phyloP scores from a whole-genome alignment of 2,797 vertebrate genomes.

The Hippocampus kuda region DNA sequence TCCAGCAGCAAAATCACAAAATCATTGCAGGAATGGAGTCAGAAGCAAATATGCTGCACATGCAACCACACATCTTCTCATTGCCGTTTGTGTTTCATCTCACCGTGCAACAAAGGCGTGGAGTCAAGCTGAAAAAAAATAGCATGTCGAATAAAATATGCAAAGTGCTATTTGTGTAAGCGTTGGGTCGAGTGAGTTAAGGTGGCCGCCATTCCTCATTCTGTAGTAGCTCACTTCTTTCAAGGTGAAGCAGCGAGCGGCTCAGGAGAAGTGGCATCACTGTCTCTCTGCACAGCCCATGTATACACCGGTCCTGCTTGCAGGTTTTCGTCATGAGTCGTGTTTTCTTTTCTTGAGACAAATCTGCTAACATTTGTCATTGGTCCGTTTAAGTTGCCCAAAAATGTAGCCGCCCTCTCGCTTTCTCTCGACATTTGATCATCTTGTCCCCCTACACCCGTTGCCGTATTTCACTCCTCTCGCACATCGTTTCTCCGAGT shows the following conservation, averaged over 20 bases:
- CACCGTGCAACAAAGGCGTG: not conserved
- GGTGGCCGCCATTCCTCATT: constrained; percentile 7
- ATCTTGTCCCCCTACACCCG: constrained; percentile 1
- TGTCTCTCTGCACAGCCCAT: constrained; percentile 34
- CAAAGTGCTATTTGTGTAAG: constrained; percentile 8
- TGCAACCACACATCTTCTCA: not conserved
- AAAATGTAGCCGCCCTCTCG: not conserved
- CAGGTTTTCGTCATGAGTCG: constrained; percentile 30
- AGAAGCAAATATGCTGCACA: not conserved
- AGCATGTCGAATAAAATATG: constrained; percentile 3
- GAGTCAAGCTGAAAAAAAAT: not conserved
- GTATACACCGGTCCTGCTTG: constrained; percentile 36
- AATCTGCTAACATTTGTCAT: constrained; percentile 7
- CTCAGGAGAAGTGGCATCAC: constrained; percentile 36
- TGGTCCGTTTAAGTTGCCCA: constrained; percentile 7
- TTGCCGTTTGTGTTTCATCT: not conserved
- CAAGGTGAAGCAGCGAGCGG: constrained; percentile 13
- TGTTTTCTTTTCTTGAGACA: constrained; percentile 21
- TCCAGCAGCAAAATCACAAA: not conserved
- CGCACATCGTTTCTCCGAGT: constrained; percentile 16
- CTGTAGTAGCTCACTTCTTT: constrained; percentile 18
- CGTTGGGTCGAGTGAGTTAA: constrained; percentile 2
- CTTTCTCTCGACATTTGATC: constrained; percentile 11
- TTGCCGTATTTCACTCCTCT: constrained; percentile 20
- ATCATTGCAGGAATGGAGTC: not conserved